Percentiles rank a stretch among this genome's conserved stretches.
These are phyloP conservation scores for Coreius guichenoti DNA, from an alignment of 2,797 vertebrate genomes.

Conservation along the genomic window DNA sequence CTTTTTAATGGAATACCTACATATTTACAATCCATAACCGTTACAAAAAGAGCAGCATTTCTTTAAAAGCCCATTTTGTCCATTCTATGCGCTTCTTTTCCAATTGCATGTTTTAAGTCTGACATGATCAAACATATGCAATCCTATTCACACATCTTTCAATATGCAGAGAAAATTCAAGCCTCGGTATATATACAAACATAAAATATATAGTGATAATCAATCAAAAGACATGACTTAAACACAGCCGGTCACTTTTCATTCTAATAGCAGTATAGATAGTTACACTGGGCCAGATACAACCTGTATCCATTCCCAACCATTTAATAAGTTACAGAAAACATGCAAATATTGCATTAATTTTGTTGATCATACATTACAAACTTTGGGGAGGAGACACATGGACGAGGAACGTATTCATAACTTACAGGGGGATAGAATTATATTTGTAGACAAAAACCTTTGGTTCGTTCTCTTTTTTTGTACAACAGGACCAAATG, in stretches of 20 bases:
- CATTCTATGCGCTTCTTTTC: not conserved
- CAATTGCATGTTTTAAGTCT: not conserved
- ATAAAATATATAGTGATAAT: constrained; percentile 11
- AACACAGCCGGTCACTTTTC: not conserved
- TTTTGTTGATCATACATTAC: constrained; percentile 17
- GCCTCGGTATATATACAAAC: constrained; percentile 17
- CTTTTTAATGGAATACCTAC: not conserved
- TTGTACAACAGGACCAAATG: no score
- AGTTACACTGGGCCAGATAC: constrained; percentile 22
- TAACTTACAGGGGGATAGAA: not conserved
- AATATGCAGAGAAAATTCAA: not conserved
- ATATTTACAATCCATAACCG: constrained; percentile 13
- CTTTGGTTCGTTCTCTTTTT: constrained; percentile 15
- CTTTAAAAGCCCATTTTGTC: not conserved
- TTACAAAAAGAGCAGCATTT: constrained; percentile 32
- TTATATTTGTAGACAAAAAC: not conserved
- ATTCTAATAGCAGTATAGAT: not conserved
- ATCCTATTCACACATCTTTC: not conserved
- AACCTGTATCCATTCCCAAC: not conserved
- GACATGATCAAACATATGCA: not conserved
- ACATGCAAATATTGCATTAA: constrained; percentile 20
- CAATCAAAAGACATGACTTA: constrained; percentile 8
- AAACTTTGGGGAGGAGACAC: constrained; percentile 9
- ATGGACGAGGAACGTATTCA: not conserved
- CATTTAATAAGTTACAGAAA: constrained; percentile 25